Evolutionary conservation across 2,888 invertebrate genomes (phyloP), one percentile per base, ranked within the genome.

Genomic region (Scelioninae gen. 1): DNA sequence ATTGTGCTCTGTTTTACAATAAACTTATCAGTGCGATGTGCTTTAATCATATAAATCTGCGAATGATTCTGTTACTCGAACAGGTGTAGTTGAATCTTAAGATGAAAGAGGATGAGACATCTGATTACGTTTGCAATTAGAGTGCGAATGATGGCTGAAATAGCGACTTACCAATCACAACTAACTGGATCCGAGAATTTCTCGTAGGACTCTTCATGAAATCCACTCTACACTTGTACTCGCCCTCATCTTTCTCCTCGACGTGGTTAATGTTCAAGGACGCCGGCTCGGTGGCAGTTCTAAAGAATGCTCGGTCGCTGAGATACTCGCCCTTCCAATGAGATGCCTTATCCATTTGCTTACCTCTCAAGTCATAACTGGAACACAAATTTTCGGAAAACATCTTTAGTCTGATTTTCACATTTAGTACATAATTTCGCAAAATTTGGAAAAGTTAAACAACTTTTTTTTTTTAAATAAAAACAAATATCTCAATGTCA

Each of bases 141-240:
- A 65, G 71, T 45, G 55, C 15, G 38, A 76, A 77, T 62, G 60
- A 77, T 68, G 55, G 51, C 34, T 13, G 32, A 40, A 69, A 31
- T 10, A 10, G 16, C 10, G 62, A 93, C 95, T 93, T 92, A 97
- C 97, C 95, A 86, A 97, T 95, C 77, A 97, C 95, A 85, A 95
- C 95, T 76, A 97, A 93, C 84, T 95, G 93, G 83, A 96, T 95
- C 88, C 95, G 95, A 80, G 95, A 94, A 91, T 96, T 96, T 85
- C 95, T 94, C 9, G 97, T 96, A 0, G 96, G 96, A 7, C 96
- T 96, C 86, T 95, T 94, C 88, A 95, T 94, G 92, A 96, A 97
- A 93, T 97, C 97, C 60, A 97, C 96, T 76, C 96, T 93, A 91
- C 97, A 97, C 80, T 96, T 94, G 92, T 97, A 97, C 86, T 96